Evolutionary conservation across 2,113 vertebrate species (phyloP).

Genomic region (Todiramphus saurophagus): DNA sequence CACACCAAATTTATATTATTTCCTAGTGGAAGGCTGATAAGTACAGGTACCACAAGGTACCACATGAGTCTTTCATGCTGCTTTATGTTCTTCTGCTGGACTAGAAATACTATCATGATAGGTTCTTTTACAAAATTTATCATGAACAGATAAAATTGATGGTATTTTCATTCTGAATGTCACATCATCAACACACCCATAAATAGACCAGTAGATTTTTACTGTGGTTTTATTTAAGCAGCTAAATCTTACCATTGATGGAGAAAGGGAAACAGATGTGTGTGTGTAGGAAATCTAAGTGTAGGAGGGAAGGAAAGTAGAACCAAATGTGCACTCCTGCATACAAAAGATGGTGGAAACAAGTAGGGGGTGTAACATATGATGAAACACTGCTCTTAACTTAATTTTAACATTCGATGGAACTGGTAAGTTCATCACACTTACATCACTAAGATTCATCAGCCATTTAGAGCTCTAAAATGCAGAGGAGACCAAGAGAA

Average conservation of each 20-base stretch:
- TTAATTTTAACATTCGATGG: neutral
- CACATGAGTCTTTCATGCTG: neutral
- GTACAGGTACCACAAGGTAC: neutral
- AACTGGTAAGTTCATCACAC: neutral
- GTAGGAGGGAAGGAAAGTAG: constrained; percentile 17
- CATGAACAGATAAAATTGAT: neutral
- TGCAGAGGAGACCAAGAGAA: neutral
- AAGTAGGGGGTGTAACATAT: neutral
- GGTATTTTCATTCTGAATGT: neutral
- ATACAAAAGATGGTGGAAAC: neutral
- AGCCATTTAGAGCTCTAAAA: neutral
- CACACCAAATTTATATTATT: neutral
- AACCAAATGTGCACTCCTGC: neutral
- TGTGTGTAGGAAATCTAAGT: neutral
- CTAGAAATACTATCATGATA: neutral
- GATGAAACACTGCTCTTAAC: neutral
- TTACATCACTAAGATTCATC: neutral
- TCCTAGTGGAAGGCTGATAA: too few relatives aligned
- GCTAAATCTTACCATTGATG: neutral
- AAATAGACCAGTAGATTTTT: neutral
- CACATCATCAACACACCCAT: neutral
- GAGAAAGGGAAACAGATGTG: neutral
- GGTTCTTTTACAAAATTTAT: neutral
- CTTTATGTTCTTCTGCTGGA: neutral
- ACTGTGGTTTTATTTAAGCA: neutral